phyloP scores from a whole-genome alignment of 2,888 invertebrate species.

The Drosophila diplacantha region DNA sequence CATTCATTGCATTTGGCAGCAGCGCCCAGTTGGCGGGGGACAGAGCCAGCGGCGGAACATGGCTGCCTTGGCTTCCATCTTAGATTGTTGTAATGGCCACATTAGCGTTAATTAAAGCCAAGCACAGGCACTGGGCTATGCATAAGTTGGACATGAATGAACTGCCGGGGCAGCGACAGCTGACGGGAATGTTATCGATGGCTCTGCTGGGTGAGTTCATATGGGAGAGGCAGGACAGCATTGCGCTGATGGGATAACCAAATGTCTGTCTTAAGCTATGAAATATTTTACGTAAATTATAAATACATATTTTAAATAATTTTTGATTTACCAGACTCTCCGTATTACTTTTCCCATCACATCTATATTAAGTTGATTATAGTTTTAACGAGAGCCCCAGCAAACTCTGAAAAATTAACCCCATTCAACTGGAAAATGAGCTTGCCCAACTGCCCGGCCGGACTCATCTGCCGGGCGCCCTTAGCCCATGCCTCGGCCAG shows the following conservation, averaged over 20 bases:
- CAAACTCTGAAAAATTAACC: conserved; percentile 18
- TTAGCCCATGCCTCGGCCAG: not conserved
- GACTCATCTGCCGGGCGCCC: conserved; percentile 14
- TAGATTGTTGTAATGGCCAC: conserved; percentile 55
- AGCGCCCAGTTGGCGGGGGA: conserved; percentile 16
- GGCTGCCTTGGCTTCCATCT: conserved; percentile 45
- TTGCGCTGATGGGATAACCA: not conserved
- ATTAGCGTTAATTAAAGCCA: conserved; percentile 70
- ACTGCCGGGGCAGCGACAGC: conserved; percentile 15
- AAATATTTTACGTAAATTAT: no score
- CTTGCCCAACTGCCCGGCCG: not conserved
- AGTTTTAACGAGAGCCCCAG: conserved; percentile 2
- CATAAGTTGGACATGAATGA: conserved; percentile 34
- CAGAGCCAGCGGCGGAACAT: not conserved
- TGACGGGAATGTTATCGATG: conserved; percentile 39
- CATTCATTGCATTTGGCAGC: conserved; percentile 73
- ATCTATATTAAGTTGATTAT: conserved; percentile 3
- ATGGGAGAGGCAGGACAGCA: not conserved
- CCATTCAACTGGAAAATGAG: conserved; percentile 38
- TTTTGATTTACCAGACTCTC: not conserved
- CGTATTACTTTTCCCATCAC: not conserved
- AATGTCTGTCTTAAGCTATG: not conserved
- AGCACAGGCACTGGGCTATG: conserved; percentile 29
- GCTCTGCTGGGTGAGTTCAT: not conserved
- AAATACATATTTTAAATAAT: not conserved